Base-by-base conservation (phyloP, 1,140 invertebrate species). In the Chelonus insularis region DNA sequence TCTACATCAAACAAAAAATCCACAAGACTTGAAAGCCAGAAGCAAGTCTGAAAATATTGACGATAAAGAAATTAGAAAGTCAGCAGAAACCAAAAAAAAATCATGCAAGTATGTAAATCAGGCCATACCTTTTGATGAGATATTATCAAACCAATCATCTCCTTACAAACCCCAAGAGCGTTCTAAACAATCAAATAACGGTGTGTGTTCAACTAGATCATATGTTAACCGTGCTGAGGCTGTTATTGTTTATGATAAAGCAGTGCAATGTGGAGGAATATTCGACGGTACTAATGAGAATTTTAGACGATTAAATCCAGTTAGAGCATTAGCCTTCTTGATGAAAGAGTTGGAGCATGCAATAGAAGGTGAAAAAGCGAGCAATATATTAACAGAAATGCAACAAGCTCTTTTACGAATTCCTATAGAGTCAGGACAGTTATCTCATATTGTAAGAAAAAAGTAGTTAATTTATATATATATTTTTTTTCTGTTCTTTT, bases 301-400 rank as follows among this genome's bases (percentile, higher is more conserved):
- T 65, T 67, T 67, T 55, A 34, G 39, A 14, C 60, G 54, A 32
- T 67, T 65, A 14, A 72, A 68, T 69, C 67, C 71, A 21, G 58
- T 72, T 18, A 47, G 64, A 48, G 69, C 61, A 43, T 60, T 75
- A 29, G 54, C 43, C 1, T 62, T 68, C 37, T 60, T 74, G 54
- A 73, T 74, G 52, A 70, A 68, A 51, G 65, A 74, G 39, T 58
- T 74, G 18, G 60, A 69, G 16, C 43, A 55, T 36, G 47, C 62
- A 8, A 47, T 73, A 1, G 66, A 62, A 4, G 70, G 72, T 25
- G 68, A 73, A 0, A 65, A 64, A 57, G 47, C 60, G 1, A 68
- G 59, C 57, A 59, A 69, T 58, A 74, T 75, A 52, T 47, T 72
- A 16, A 62, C 20, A 3, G 39, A 74, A 45, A 73, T 74, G 60